Conservation (phyloP, 2,797 vertebrate genomes). For the Neosalanx taihuensis region DNA sequence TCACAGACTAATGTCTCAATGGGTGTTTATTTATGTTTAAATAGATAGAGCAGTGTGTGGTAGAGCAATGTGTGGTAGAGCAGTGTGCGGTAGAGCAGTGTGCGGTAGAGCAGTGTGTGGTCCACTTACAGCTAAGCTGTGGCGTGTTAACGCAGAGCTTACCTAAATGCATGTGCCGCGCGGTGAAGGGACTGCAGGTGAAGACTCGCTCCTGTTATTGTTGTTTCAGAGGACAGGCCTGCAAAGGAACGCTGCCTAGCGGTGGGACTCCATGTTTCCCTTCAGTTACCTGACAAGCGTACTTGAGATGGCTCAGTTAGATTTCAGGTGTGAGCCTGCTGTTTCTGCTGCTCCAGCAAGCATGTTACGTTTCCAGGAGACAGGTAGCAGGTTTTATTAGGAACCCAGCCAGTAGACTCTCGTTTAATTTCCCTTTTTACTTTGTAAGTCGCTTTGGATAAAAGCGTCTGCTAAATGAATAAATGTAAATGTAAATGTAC, state of each 20-base stretch:
- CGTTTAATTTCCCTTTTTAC: neutral
- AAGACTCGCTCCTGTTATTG: slow-evolving; percentile 24
- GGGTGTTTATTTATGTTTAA: no score
- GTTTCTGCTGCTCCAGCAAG: no score
- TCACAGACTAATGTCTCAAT: neutral
- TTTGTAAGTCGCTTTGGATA: no score
- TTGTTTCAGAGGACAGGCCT: no score
- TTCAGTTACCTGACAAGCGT: neutral
- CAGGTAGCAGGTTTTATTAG: no score
- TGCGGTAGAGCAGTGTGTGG: slow-evolving; percentile 13
- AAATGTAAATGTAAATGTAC: no score
- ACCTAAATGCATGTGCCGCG: slow-evolving; percentile 15
- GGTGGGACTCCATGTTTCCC: neutral
- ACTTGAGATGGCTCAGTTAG: neutral
- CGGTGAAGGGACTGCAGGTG: slow-evolving; percentile 37
- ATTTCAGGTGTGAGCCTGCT: no score
- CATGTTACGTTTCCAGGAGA: no score
- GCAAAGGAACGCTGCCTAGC: no score
- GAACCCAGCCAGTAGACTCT: no score
- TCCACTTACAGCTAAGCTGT: slow-evolving; percentile 24
- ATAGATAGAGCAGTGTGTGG: slow-evolving; percentile 10
- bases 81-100: neutral
- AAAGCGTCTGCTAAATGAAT: no score
- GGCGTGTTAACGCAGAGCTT: slow-evolving; percentile 50
- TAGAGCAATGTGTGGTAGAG: neutral